Conservation (phyloP, 2,888 invertebrate species). For the Hydropsyche betteni region DNA sequence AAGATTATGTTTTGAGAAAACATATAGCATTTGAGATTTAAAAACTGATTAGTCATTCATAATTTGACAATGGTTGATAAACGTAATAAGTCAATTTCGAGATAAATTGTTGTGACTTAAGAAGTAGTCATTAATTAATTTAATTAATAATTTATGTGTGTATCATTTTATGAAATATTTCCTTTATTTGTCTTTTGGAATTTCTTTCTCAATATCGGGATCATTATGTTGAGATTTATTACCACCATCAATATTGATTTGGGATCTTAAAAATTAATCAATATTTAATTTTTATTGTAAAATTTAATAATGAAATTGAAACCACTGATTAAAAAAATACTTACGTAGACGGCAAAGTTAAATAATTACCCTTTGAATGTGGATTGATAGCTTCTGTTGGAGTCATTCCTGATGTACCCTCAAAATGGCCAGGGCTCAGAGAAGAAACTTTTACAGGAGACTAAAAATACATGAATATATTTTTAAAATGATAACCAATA, state of each 20-base stretch:
- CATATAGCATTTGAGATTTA: too few species aligned
- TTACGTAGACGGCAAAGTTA: slow-evolving; percentile 11
- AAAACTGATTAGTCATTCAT: too few species aligned
- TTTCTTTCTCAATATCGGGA: slow-evolving; percentile 3
- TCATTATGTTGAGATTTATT: background rate
- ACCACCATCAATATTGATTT: background rate
- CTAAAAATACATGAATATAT: background rate
- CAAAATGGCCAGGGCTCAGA: background rate
- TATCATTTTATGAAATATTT: background rate
- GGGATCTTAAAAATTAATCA: background rate
- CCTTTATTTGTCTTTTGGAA: background rate
- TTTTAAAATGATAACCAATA: background rate
- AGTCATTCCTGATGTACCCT: background rate
- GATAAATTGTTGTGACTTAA: too few species aligned
- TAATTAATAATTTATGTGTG: too few species aligned
- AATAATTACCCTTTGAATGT: background rate
- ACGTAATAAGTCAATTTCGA: too few species aligned
- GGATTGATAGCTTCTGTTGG: background rate
- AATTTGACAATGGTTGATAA: too few species aligned
- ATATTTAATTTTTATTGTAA: background rate
- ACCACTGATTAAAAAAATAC: background rate
- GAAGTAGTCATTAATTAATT: too few species aligned
- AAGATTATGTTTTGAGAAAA: too few species aligned
- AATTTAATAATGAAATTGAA: background rate
- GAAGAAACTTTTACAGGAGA: background rate